Evolutionary conservation across 2,113 vertebrate species (phyloP), one percentile per base, ranked within the genome.

Genomic region (Protomyctophum bolini): DNA sequence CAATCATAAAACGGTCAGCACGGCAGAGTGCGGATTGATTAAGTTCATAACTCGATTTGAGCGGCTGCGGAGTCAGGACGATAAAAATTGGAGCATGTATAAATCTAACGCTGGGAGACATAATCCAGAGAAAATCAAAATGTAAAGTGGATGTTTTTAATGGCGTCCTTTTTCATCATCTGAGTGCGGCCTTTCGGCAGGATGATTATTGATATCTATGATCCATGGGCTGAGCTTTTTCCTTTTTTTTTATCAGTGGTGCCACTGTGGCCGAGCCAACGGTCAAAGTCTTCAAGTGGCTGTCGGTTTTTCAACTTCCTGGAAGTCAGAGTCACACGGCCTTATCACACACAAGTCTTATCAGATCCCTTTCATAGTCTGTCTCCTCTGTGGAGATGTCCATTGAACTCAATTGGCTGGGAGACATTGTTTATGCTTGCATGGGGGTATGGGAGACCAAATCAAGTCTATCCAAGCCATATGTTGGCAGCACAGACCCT

Each of bases 11-110:
- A 80, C 72, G 67, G 84, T 91, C 90, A 86, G 75, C 79, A 77
- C 63, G 28, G 77, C 76, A 66, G 74, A 84, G 73, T 70, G 59
- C 58, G 63, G 78, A 88, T 91, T 91, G 90, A 92, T 92, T 91
- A 91, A 88, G 84, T 90, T 90, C 86, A 81, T 91, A 90, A 91
- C 89, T 89, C 77, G 81, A 90, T 91, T 91, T 86, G 83, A 90
- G 80, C 68, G 11, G 81, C 68, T 41, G 28, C 76, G 61, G 75
- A 80, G 77, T 65, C 65, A 10, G 59, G 77, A 83, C 78, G 63
- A 87, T 92, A 90, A 89, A 92, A 86, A 91, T 84, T 1, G 73
- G 82, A 88, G 86, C 73, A 79, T 75, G 73, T 73, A 85, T 92
- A 91, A 92, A 90, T 91, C 83, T 87, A 83, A 87, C 63, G 76